Conservation (phyloP, 2,113 vertebrate genomes). For the Ivindomyrus marchei region DNA sequence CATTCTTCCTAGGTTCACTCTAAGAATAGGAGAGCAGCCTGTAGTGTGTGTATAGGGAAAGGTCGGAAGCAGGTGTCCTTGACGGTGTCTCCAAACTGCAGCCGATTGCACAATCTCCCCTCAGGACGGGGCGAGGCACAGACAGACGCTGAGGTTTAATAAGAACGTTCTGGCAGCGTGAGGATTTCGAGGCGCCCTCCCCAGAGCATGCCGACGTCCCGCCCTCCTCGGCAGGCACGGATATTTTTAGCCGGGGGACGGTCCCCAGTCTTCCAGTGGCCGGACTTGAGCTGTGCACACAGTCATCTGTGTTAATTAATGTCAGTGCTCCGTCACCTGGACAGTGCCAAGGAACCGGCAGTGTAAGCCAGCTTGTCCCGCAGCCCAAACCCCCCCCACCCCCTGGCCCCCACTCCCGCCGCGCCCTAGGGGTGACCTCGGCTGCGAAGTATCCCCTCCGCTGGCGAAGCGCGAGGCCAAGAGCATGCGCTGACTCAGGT, state of each 20-base stretch:
- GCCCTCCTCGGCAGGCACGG: neutral
- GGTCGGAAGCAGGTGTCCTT: neutral
- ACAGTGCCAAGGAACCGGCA: constrained; percentile 5
- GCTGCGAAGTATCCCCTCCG: constrained; percentile 21
- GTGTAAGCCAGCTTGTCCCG: neutral
- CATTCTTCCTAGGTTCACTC: neutral
- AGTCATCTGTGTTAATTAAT: constrained; percentile 35
- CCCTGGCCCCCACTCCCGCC: neutral
- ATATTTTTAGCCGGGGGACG: constrained; percentile 29
- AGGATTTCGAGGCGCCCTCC: neutral
- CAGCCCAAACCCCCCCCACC: neutral
- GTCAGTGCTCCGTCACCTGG: constrained; percentile 24
- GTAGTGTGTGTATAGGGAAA: neutral
- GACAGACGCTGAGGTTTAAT: neutral
- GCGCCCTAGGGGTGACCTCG: constrained; percentile 22
- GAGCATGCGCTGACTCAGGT: constrained; percentile 28
- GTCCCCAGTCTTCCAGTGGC: neutral
- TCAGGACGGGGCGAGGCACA: neutral
- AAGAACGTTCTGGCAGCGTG: neutral
- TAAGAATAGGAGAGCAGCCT: neutral
- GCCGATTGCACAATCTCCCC: neutral
- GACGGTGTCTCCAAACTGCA: neutral
- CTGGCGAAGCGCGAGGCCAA: constrained; percentile 6
- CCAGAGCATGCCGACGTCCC: neutral
- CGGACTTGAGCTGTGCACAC: constrained; percentile 14